Evolutionary conservation across 1,140 invertebrate species (phyloP), one percentile per base, ranked within the genome.

Genomic region (Calliopsis andreniformis): DNA sequence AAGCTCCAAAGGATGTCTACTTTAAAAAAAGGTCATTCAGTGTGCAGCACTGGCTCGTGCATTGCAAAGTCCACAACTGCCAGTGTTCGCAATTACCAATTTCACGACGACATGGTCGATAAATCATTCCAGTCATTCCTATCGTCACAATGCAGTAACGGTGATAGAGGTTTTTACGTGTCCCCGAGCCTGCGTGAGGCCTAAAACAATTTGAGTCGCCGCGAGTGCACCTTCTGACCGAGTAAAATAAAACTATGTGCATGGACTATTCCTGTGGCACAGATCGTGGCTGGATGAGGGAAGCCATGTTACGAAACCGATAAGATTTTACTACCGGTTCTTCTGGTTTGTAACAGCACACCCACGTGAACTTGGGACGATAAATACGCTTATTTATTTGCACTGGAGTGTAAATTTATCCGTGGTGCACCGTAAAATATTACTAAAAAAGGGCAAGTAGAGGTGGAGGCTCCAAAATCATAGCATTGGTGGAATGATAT

Each of bases 311-410:
- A 67, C 59, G 73, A 78, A 82, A 82, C 79, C 79, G 62, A 56
- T 82, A 77, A 81, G 80, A 81, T 81, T 82, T 82, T 81, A 82
- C 79, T 79, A 82, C 73, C 80, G 80, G 79, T 82, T 81, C 63
- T 78, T 53, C 63, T 73, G 42, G 30, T 43, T 25, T 30, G 66
- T 76, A 81, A 51, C 67, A 68, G 67, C 62, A 71, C 79, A 72
- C 80, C 80, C 61, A 82, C 80, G 62, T 58, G 28, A 62, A 62
- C 32, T 32, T 10, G n/a, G 12, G 64, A 53, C 64, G 72, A 68
- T 76, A 68, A 76, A 76, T 76, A 68, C 72, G 72, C 68, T 76
- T 76, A 64, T 76, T 76, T 68, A 76, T 76, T 68, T 25, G 39
- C 42, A 30, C 56, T 18, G 49, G 51, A 28, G 51, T 64, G 28